These are phyloP conservation scores for Sinonovacula constricta DNA, from an alignment of 1,140 invertebrate genomes.

Conservation along the genomic window DNA sequence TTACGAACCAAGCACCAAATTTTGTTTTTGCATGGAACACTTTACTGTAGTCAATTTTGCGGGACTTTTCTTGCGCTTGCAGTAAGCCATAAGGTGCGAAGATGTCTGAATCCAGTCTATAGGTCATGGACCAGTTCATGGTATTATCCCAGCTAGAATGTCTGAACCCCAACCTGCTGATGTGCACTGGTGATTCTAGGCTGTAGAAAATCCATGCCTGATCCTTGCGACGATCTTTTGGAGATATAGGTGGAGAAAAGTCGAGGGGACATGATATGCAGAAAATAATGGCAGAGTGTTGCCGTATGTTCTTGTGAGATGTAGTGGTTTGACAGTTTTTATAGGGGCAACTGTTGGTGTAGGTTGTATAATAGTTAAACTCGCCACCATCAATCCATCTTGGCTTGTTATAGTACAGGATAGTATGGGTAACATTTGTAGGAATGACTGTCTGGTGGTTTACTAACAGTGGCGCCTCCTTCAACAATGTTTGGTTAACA, in stretches of 20 bases:
- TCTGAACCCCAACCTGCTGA: neutral
- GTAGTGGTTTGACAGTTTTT: slow-evolving; percentile 27
- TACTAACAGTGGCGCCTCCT: too few relatives aligned
- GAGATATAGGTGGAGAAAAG: neutral
- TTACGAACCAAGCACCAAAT: slow-evolving; percentile 37
- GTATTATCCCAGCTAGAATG: slow-evolving; percentile 13
- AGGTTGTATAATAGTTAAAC: neutral
- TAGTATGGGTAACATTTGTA: neutral
- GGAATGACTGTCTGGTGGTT: too few relatives aligned
- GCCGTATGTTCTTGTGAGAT: neutral
- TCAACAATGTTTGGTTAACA: too few relatives aligned
- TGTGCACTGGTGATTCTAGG: slow-evolving; percentile 2
- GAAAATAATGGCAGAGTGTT: slow-evolving; percentile 20
- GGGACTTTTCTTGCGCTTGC: neutral
- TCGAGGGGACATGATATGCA: neutral
- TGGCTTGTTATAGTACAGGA: slow-evolving; percentile 41
- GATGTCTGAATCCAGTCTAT: slow-evolving; percentile 24
- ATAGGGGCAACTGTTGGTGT: neutral
- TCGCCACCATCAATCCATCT: slow-evolving; percentile 1
- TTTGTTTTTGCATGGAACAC: slow-evolving; percentile 19
- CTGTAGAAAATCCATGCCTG: slow-evolving; percentile 35
- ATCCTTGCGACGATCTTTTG: neutral
- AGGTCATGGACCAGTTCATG: slow-evolving; percentile 44
- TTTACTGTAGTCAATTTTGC: neutral
- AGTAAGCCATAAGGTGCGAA: slow-evolving; percentile 16